These are phyloP conservation scores for Griposia aprilina DNA, from an alignment of 2,888 invertebrate species.

Conservation along the genomic window DNA sequence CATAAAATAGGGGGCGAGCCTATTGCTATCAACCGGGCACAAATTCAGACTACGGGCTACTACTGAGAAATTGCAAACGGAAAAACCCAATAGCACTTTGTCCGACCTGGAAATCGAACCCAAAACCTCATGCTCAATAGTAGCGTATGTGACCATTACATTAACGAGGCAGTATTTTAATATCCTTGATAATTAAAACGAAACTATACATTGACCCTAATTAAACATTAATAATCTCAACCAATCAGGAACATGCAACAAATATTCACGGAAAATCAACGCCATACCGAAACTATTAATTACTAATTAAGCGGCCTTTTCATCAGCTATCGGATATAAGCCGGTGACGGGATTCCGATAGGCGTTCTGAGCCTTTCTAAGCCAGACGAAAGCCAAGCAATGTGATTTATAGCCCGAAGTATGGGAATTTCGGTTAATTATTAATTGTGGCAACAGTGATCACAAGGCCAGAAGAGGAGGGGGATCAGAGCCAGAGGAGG, in stretches of 20 bases:
- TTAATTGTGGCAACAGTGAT: not conserved
- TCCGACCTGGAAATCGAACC: not conserved
- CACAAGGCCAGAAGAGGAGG: not conserved
- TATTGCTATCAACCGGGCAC: not conserved
- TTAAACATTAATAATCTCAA: conserved; percentile 1
- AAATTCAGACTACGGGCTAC: not conserved
- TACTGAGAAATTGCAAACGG: not conserved
- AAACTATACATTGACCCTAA: not conserved
- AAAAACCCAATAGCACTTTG: not conserved
- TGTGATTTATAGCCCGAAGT: conserved; percentile 25
- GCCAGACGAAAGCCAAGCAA: not conserved
- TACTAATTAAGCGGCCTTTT: conserved; percentile 13
- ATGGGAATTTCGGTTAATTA: conserved; percentile 7
- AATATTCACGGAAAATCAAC: conserved; percentile 7
- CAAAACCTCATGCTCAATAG: not conserved
- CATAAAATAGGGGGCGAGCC: not conserved
- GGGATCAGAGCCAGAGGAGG: not conserved
- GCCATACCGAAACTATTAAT: conserved; percentile 13
- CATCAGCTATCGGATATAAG: conserved; percentile 12
- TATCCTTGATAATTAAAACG: not conserved
- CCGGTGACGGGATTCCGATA: conserved; percentile 19
- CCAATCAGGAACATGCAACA: not conserved
- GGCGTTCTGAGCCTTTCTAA: conserved; percentile 10
- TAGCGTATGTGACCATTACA: not conserved
- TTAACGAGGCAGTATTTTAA: not conserved